phyloP scores from a whole-genome alignment of 2,797 vertebrate genomes.

The Loris lydekkerianus region DNA sequence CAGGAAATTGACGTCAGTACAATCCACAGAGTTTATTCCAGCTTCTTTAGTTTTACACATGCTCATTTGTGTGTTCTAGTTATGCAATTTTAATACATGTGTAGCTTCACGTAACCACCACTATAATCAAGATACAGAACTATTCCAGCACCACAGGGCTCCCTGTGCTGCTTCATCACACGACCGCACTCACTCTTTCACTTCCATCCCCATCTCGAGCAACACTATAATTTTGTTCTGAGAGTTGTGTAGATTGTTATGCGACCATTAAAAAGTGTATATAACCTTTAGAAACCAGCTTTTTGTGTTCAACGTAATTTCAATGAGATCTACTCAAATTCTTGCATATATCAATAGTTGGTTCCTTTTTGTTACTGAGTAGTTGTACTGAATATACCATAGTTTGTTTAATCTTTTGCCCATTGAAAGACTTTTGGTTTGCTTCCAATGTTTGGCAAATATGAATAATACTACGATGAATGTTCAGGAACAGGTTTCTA shows the following conservation, averaged over 20 bases:
- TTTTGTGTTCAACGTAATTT: not conserved
- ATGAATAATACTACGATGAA: not conserved
- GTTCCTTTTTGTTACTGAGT: not conserved
- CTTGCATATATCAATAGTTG: not conserved
- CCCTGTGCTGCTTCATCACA: not conserved
- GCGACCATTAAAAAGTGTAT: not conserved
- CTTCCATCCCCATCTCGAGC: not conserved
- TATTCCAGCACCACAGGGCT: not conserved
- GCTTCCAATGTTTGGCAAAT: not conserved
- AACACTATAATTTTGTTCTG: constrained; percentile 13
- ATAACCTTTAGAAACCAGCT: not conserved
- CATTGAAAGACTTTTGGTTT: not conserved
- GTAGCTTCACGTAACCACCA: not conserved
- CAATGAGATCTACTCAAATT: not conserved
- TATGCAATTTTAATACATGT: not conserved
- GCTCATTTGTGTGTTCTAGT: not conserved
- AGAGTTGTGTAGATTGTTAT: constrained; percentile 26
- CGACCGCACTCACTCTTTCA: not conserved
- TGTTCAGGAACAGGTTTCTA: not conserved
- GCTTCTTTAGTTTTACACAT: not conserved
- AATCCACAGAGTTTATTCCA: not conserved
- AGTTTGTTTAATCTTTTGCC: not conserved
- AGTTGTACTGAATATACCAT: not conserved
- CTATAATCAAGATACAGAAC: not conserved
- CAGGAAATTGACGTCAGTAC: not conserved